Conservation (phyloP, 2,113 vertebrate genomes). For the Dolichotis patagonum region DNA sequence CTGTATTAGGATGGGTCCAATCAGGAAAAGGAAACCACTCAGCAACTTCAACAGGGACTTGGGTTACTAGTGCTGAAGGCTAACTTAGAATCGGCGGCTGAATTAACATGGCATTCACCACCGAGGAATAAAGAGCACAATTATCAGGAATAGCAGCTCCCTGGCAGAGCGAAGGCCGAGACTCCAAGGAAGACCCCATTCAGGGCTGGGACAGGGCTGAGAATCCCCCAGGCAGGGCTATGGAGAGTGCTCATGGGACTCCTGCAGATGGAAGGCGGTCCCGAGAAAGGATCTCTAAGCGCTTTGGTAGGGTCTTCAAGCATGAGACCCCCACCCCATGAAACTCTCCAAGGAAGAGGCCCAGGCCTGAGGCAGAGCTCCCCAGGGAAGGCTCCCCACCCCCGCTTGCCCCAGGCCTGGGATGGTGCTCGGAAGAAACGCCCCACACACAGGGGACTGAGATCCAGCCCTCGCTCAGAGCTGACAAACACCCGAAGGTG, state of each 20-base stretch:
- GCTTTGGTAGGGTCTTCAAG: background rate
- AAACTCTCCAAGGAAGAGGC: background rate
- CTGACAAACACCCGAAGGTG: background rate
- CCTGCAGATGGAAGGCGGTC: background rate
- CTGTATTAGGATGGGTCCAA: background rate
- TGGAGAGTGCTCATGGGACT: accelerated
- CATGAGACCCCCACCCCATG: background rate
- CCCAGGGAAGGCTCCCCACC: background rate
- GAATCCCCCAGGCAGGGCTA: background rate
- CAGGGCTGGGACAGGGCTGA: background rate
- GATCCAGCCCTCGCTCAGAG: background rate
- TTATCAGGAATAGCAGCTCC: background rate
- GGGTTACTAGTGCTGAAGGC: too few species aligned
- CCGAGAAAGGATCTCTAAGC: background rate
- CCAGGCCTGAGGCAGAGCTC: background rate
- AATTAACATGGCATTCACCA: background rate
- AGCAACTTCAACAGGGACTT: background rate
- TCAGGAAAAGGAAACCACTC: too few species aligned
- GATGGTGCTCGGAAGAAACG: background rate
- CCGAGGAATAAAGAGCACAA: background rate
- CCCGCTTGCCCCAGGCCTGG: background rate
- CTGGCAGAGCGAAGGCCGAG: background rate
- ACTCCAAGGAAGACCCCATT: background rate
- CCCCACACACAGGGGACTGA: background rate
- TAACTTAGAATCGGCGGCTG: background rate